These are phyloP conservation scores for Nebria salina DNA, from an alignment of 2,888 invertebrate genomes.

Conservation along the genomic window DNA sequence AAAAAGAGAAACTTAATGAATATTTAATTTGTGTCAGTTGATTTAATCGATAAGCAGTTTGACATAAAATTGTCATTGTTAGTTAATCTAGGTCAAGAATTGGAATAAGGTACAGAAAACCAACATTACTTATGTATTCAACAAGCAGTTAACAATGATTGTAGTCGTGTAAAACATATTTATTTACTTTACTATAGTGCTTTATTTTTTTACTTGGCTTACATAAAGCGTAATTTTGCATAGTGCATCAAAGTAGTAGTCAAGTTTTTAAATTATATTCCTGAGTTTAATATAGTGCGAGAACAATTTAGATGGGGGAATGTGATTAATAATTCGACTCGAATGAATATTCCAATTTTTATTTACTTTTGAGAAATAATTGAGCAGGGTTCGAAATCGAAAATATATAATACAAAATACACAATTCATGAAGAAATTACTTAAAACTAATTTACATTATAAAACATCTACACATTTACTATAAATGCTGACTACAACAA, in stretches of 20 bases:
- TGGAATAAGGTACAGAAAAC: not conserved
- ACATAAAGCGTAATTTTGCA: not conserved
- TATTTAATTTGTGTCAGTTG: not conserved
- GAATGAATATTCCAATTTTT: no score
- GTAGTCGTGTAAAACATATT: not conserved
- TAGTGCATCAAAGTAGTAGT: no score
- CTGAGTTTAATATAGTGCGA: not conserved
- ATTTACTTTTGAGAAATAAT: not conserved
- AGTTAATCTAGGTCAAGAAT: not conserved
- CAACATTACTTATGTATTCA: not conserved
- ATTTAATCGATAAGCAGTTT: not conserved
- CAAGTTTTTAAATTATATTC: not conserved
- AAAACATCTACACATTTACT: slow-evolving; percentile 6
- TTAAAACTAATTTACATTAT: not conserved
- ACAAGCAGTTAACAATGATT: not conserved
- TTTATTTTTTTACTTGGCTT: not conserved
- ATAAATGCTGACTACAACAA: not conserved
- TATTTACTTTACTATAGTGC: not conserved
- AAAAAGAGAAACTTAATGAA: not conserved
- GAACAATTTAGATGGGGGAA: not conserved
- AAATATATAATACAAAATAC: not conserved
- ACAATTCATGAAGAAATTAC: not conserved
- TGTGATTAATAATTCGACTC: not conserved
- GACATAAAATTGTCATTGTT: not conserved
- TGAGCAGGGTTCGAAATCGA: no score